These are phyloP conservation scores for Theretra japonica DNA, from an alignment of 2,888 invertebrate species.

Conservation along the genomic window DNA sequence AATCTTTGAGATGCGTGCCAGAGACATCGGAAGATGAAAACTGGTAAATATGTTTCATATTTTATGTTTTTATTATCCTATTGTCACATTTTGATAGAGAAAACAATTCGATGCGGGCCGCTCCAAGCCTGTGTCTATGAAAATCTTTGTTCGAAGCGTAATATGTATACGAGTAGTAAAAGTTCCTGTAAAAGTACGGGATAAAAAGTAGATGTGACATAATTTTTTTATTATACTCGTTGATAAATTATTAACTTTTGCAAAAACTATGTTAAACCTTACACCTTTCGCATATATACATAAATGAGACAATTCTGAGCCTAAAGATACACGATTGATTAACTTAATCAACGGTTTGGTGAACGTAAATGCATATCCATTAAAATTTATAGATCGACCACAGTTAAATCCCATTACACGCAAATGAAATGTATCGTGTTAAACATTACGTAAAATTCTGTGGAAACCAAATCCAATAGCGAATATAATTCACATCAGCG, in stretches of 20 bases:
- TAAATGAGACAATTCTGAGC: background rate
- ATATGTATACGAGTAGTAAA: too few relatives aligned
- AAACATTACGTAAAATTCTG: background rate
- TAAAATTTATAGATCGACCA: background rate
- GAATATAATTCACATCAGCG: background rate
- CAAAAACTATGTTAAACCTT: too few relatives aligned
- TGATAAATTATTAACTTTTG: too few relatives aligned
- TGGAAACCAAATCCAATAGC: constrained; percentile 6
- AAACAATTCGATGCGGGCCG: too few relatives aligned
- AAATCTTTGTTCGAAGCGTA: too few relatives aligned
- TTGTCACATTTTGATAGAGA: too few relatives aligned
- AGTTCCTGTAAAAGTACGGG: too few relatives aligned
- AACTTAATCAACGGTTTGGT: background rate
- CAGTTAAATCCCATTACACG: background rate
- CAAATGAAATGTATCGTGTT: constrained; percentile 10
- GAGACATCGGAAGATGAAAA: constrained; percentile 60
- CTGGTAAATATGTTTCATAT: constrained; percentile 53
- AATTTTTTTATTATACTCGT: too few relatives aligned
- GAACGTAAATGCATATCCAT: background rate
- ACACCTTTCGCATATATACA: too few relatives aligned
- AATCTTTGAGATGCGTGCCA: constrained; percentile 75
- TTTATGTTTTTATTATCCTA: too few relatives aligned
- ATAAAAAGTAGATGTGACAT: too few relatives aligned
- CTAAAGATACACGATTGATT: background rate
- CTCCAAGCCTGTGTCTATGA: too few relatives aligned